Evolutionary conservation across 1,140 invertebrate species (phyloP), one percentile per base, ranked within the genome.

Genomic region (Phthorimaea operculella): DNA sequence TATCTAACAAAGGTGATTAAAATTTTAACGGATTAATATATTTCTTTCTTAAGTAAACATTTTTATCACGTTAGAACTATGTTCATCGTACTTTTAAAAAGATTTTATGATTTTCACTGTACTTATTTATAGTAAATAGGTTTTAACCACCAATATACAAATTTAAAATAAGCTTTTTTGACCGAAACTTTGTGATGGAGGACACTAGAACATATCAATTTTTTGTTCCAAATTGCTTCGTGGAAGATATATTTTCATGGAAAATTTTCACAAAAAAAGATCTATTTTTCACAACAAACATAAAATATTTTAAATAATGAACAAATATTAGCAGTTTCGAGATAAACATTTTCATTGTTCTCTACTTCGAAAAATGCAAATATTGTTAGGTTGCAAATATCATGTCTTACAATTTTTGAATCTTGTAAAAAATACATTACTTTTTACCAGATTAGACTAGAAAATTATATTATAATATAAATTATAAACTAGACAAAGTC

Each of bases 201-300:
- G 75, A 77, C 60, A 57, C 68, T 70, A 55, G 58, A 56, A 78
- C 77, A 80, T 80, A 80, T 80, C 77, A 80, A 50, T 59, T 68
- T 72, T 72, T 64, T 59, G 47, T 63, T 74, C 64, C 33, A 54
- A 59, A 66, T 61, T 42, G 59, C 59, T 62, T 55, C 52, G 70
- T 66, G 17, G 57, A 62, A 64, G 58, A 70, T 68, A 74, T 76
- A 77, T 77, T 75, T 77, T 75, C 61, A 62, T 68, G 64, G 59
- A 55, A 59, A 28, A 28, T 50, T 12, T 50, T 50, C 21, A 15
- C 10, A 50, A 33, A 50, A 50, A 50, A 50, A 21, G 2, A 33
- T 33, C 18, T 50, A 50, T 33, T 50, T 49, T 50, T 47, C 36
- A n/a, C 36, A 39, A n/a, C 36, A 39, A 1, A 39, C 36, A 39